Evolutionary conservation across 2,797 vertebrate genomes (phyloP).

Genomic region (Benthosema pterotum): DNA sequence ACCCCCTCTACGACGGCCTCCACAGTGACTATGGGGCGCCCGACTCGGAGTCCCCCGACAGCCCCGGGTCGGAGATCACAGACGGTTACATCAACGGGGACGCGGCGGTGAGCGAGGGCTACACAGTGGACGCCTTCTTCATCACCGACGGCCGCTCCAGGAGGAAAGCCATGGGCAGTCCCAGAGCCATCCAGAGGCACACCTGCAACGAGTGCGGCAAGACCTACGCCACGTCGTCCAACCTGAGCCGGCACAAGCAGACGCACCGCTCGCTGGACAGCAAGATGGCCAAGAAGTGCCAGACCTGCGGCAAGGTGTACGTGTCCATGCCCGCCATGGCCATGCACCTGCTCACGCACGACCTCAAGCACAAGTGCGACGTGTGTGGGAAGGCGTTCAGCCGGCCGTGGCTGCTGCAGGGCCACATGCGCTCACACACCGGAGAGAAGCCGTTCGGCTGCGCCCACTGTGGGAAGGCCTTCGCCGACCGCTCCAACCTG

Average conservation of each 20-base stretch:
- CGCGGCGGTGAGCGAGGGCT: constrained; percentile 91
- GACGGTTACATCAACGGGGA: constrained; percentile 94
- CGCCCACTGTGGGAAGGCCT: constrained; percentile 94
- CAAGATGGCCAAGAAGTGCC: constrained; percentile 94
- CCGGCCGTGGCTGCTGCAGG: constrained; percentile 92
- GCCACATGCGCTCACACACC: constrained; percentile 95
- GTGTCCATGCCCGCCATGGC: constrained; percentile 98
- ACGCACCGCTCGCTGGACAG: constrained; percentile 95
- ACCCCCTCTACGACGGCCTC: constrained; percentile 88
- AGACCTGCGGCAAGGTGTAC: constrained; percentile 92
- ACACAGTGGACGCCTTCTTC: constrained; percentile 93
- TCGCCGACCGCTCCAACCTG: constrained; percentile 94
- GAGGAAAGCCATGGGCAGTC: constrained; percentile 82
- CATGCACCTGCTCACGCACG: constrained; percentile 95
- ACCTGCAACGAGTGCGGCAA: constrained; percentile 92
- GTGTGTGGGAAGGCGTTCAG: constrained; percentile 95
- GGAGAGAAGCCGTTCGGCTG: constrained; percentile 95
- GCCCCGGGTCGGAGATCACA: constrained; percentile 87
- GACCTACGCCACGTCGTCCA: constrained; percentile 93
- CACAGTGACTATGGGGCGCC: constrained; percentile 89
- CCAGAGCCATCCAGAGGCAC: constrained; percentile 82
- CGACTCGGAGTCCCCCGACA: constrained; percentile 88
- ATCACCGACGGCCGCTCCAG: constrained; percentile 92
- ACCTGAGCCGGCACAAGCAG: constrained; percentile 96
- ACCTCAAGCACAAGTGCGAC: constrained; percentile 96